Conservation (phyloP, 2,113 vertebrate species). For the Pachycephala philippinensis region DNA sequence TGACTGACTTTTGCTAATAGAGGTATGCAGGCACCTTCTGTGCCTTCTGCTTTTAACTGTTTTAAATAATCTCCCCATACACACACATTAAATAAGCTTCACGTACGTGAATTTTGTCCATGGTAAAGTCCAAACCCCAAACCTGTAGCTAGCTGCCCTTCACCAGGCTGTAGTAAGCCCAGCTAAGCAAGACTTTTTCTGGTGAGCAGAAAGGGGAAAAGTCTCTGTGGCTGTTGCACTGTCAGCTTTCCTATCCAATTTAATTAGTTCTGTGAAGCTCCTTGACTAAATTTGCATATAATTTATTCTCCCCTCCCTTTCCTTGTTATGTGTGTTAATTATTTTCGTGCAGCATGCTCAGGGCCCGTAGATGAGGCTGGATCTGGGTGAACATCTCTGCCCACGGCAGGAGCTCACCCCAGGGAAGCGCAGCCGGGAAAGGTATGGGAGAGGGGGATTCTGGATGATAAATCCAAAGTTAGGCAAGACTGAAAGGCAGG, state of each 20-base stretch:
- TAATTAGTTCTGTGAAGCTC: constrained; percentile 52
- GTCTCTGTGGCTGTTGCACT: background rate
- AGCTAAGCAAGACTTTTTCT: background rate
- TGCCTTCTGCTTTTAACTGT: background rate
- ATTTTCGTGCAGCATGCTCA: background rate
- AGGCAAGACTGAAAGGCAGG: background rate
- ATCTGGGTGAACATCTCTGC: background rate
- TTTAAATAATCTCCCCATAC: background rate
- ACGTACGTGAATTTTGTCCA: background rate
- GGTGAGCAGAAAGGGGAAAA: background rate
- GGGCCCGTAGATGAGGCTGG: background rate
- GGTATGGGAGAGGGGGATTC: background rate
- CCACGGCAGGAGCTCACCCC: background rate
- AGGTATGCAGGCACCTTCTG: background rate
- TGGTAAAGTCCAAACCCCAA: background rate
- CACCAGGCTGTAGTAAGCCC: background rate
- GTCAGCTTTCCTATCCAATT: constrained; percentile 32
- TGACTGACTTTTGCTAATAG: background rate
- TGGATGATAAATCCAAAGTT: background rate
- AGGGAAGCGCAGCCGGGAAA: fast-evolving
- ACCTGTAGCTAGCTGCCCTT: background rate
- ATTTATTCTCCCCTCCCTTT: constrained; percentile 44
- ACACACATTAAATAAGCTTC: background rate
- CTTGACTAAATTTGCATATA: constrained; percentile 52
- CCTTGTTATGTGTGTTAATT: constrained; percentile 41